Base-by-base conservation (phyloP, 2,113 vertebrate species). In the Columbina picui region DNA sequence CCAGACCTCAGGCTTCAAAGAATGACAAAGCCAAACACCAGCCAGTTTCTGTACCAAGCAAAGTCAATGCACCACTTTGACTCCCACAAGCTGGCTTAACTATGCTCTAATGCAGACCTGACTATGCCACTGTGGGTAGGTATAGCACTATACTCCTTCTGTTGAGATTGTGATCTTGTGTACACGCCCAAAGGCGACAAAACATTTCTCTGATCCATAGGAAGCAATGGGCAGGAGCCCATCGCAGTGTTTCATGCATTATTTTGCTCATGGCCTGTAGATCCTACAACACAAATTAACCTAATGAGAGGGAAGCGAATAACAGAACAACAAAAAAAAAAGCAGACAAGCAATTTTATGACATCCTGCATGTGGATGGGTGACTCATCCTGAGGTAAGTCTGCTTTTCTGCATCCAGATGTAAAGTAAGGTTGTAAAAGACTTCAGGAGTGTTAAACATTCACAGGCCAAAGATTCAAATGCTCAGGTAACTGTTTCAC, bases 361-460 rank as follows among this genome's bases (percentile, higher is more conserved):
- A 43, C 29, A 55, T 83, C 63, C 75, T 89, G 59, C 56, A 30
- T 34, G 21, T 0, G 4, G 63, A 74, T 3, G 4, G 86, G 26
- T 90, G 87, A 93, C 41, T 91, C 63, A 90, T 91, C 18, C 53
- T 94, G 78, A 80, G 55, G 32, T 53, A 79, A 93, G 26, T 67
- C 70, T 94, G 38, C n/a, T 85, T 93, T 95, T 80, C 21, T 57
- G 69, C 7, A 27, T 76, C 29, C 36, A 50, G 45, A 76, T 57
- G 43, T 65, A 41, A 73, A 59, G 30, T 61, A 85, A 76, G n/a
- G 5, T 81, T 76, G 12, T 41, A 36, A 89, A 87, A 82, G 38
- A 16, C 36, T 79, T 89, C 45, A 87, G 38, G 69, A 91, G 13
- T 27, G 36, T 71, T 36, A 71, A 85, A 83, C 14, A 27, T 84